Base-by-base conservation (phyloP, 2,888 invertebrate species). In the Cordylochernes scorpioides region DNA sequence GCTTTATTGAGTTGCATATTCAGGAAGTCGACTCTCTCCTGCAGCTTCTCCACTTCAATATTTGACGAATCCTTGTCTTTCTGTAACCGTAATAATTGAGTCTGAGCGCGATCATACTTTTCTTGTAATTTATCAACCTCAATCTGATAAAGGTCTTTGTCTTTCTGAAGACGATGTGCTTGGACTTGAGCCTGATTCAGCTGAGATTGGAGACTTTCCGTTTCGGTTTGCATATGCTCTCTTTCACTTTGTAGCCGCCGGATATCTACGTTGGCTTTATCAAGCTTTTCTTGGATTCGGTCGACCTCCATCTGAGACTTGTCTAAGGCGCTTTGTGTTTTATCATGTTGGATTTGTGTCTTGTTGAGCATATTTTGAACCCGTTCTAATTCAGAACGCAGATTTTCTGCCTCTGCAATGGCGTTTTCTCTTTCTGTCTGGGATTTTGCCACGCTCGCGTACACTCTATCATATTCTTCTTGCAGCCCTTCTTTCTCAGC, bases 401-500 rank as follows among this genome's bases (percentile, higher is more conserved):
- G 24, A 29, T 45, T 44, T 27, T 46, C 45, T 10, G 40, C 37
- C 27, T 46, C 46, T 3, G 40, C 34, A 14, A 43, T 33, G 15
- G 77, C 73, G 50, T 74, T 71, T 51, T 84, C 84, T 35, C 80
- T 64, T 54, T 84, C 84, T 17, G 73, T 71, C 51, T 80, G 78
- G 42, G 80, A 63, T 38, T 80, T 66, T 38, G 73, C 72, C 36
- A 80, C 68, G 29, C 72, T 65, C 19, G 71, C 64, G 53, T 82
- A 80, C 19, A 73, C 65, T 38, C 75, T 65, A 52, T 86, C 84
- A 51, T 82, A 69, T 54, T 86, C 84, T 50, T 84, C 82, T 39
- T 78, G 72, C 42, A 84, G 61, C 50, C 77, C 80, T 49, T 82
- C 80, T 50, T 80, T 78, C 57, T 86, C 84, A 35, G 75, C 75